A percentile compares a stretch with the other conserved stretches of the same genome.
Conservation (phyloP, 2,888 invertebrate species). For the Pelosia muscerda region DNA sequence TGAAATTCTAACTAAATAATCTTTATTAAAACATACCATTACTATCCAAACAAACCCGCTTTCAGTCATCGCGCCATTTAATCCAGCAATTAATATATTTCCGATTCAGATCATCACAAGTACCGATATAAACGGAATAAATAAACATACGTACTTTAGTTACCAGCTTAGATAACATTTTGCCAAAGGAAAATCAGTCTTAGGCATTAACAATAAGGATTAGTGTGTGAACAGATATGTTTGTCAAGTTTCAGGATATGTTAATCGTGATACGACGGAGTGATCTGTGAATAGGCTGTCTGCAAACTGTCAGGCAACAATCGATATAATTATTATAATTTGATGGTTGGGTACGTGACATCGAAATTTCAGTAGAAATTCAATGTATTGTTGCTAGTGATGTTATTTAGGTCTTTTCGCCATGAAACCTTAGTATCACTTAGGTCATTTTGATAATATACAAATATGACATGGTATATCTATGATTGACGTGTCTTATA, state of each 20-base stretch:
- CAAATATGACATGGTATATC: background rate
- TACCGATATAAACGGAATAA: constrained; percentile 38
- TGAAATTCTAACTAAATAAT: background rate
- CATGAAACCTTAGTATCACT: background rate
- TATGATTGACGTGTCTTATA: no score
- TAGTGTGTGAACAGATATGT: constrained; percentile 31
- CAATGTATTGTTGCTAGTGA: background rate
- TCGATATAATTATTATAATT: constrained; percentile 1
- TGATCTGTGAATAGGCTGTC: constrained; percentile 64
- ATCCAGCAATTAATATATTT: constrained; percentile 35
- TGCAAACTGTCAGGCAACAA: constrained; percentile 42
- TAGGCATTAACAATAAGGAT: constrained; percentile 17
- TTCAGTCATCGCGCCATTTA: constrained; percentile 15
- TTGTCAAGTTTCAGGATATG: constrained; percentile 66
- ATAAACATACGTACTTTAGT: constrained; percentile 28
- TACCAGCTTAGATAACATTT: background rate
- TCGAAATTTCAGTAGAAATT: background rate
- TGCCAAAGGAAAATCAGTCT: constrained; percentile 21
- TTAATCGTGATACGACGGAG: constrained; percentile 70
- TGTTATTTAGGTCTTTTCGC: background rate
- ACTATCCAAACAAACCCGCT: background rate
- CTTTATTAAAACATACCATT: background rate
- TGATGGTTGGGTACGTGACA: background rate
- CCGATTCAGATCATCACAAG: constrained; percentile 41
- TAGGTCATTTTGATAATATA: background rate